Base-by-base conservation (phyloP, 2,113 vertebrate genomes). In the Nesospiza acunhae region DNA sequence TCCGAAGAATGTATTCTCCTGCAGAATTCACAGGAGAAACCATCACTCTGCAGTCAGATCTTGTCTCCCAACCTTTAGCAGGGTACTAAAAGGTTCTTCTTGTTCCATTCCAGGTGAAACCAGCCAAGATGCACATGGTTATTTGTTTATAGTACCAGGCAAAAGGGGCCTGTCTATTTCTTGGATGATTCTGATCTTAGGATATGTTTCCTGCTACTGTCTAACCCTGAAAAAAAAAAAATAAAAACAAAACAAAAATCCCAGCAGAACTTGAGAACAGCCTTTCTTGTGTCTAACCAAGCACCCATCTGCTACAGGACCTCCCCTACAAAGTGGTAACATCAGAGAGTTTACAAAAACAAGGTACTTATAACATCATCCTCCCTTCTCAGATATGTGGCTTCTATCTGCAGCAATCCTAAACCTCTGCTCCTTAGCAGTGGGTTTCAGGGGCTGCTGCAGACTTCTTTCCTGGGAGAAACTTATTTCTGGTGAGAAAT, bases 241-340 rank as follows among this genome's bases (percentile, higher is more conserved):
- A 5, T 12, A 13, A 31, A 35, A 50, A 9, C 19, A 69, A 52
- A n/a, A 7, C 24, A 37, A 37, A 28, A 15, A 28, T 10, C 5
- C 4, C 20, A 31, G 20, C 4, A 46, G 27, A 63, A 63, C 7
- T 10, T 59, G 17, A 42, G 13, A 76, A 31, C 31, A 64, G 20
- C 2, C 31, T 62, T 78, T 82, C 41, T 42, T 59, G 18, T 24
- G 4, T 17, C 31, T 75, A 58, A 52, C 7, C 20, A 50, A 73
- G 26, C 7, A 58, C 8, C 6, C 4, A 11, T 16, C 20, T 75
- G 56, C 24, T 22, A 42, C 7, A 44, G 35, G 17, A 70, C 12
- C 3, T 56, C 13, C 4, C 12, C 6, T 42, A 8, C 2, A 2
- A 68, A 35, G 11, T 12, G 13, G 4, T 18, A 14, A 27, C 3